Evolutionary conservation across 2,113 vertebrate genomes (phyloP).

Genomic region (Tylochromis polylepis): DNA sequence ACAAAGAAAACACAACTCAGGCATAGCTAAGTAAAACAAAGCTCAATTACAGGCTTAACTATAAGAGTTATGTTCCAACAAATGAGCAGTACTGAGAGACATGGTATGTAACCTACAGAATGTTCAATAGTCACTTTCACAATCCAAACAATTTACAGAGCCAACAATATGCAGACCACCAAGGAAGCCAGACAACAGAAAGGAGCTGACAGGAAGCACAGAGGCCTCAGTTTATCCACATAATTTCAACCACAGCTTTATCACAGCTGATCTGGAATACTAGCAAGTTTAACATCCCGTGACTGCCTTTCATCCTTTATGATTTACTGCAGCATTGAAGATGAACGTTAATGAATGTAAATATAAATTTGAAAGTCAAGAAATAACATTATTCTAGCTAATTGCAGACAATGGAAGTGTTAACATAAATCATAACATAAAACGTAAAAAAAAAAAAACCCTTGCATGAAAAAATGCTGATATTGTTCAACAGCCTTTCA

Average conservation of each 20-base stretch:
- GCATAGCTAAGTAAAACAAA: not conserved
- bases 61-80: not conserved
- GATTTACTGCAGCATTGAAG: not conserved
- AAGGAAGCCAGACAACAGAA: not conserved
- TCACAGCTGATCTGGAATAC: not conserved
- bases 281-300: not conserved
- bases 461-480: not conserved
- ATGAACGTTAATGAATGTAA: not conserved
- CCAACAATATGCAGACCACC: conserved; percentile 12
- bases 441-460: not conserved
- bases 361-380: not conserved
- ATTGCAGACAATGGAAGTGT: not conserved
- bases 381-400: not conserved
- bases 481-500: not conserved
- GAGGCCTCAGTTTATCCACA: not conserved
- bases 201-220: not conserved
- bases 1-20: not conserved
- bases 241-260: not conserved
- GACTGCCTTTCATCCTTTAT: not conserved
- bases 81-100: not conserved
- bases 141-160: conserved; percentile 16
- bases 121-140: not conserved
- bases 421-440: not conserved
- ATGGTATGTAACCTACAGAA: conserved; percentile 3
- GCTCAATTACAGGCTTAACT: not conserved